Conservation (phyloP, 2,797 vertebrate species). For the Microctenopoma lineatum region DNA sequence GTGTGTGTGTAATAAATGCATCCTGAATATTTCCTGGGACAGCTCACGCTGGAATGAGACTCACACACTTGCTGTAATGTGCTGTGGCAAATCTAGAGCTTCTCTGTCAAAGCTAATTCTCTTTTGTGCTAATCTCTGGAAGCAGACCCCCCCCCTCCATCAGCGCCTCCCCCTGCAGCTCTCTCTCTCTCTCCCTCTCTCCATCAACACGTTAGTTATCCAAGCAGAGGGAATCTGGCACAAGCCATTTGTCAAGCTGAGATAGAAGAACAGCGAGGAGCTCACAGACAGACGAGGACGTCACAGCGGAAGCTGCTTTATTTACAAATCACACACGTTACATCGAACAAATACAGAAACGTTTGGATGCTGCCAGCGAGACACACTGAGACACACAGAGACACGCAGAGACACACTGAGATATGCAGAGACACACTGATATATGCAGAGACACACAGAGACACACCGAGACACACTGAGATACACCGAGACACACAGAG, state of each 20-base stretch:
- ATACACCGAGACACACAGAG: no score
- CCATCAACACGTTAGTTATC: conserved; percentile 48
- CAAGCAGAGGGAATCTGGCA: conserved; percentile 55
- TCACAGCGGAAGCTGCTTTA: no score
- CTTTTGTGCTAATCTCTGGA: conserved; percentile 53
- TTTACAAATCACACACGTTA: no score
- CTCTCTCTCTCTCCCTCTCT: conserved; percentile 11
- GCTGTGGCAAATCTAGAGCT: conserved; percentile 25
- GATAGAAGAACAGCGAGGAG: conserved; percentile 14
- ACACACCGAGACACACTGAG: no score
- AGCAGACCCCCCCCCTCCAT: conserved; percentile 39
- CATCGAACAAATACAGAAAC: no score
- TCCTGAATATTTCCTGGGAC: conserved; percentile 6
- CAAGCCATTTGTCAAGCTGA: conserved; percentile 59
- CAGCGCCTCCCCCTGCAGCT: conserved; percentile 4
- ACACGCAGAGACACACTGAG: no score
- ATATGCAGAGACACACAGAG: no score
- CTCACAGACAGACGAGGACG: no score
- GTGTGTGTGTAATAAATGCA: background rate
- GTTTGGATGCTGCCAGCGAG: no score
- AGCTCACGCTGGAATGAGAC: conserved; percentile 3
- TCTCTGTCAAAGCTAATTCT: conserved; percentile 57
- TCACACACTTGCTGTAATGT: conserved; percentile 11
- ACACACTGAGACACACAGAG: no score
- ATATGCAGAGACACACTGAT: no score